These are phyloP conservation scores for Sebastes hubbsi DNA, from an alignment of 2,797 vertebrate genomes.

Conservation along the genomic window DNA sequence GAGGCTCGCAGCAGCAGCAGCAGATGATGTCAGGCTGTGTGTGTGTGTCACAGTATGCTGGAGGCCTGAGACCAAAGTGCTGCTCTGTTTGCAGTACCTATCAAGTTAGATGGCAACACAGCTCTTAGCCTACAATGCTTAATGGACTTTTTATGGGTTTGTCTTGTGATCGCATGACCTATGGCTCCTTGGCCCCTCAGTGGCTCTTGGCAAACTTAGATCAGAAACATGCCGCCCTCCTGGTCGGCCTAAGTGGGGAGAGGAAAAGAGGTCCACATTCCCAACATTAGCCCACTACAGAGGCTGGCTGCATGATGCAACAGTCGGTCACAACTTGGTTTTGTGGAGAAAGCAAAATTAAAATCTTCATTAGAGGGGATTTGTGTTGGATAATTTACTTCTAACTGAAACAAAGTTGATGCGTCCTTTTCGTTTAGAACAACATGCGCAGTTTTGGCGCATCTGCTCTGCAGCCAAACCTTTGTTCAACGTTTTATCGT, in stretches of 20 bases:
- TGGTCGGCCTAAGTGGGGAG: conserved; percentile 15
- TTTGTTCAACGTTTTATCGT: not conserved
- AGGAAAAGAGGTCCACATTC: conserved; percentile 12
- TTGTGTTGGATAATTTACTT: not conserved
- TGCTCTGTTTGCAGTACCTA: conserved; percentile 95
- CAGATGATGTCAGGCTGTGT: conserved; percentile 13
- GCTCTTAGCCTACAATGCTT: conserved; percentile 93
- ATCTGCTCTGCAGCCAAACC: not conserved
- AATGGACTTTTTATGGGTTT: conserved; percentile 99
- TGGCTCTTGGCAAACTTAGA: conserved; percentile 85
- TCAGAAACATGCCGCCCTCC: conserved; percentile 86
- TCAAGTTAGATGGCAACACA: conserved; percentile 95
- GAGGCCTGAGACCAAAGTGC: conserved; percentile 82
- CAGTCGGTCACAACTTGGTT: not conserved
- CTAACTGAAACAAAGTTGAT: not conserved
- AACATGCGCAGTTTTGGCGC: too few relatives aligned
- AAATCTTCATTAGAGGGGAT: not conserved
- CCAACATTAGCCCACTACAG: not conserved
- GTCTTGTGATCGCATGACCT: conserved; percentile 92
- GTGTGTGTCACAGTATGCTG: conserved; percentile 30
- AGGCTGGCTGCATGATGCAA: not conserved
- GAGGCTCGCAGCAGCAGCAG: not conserved
- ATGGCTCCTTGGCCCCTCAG: conserved; percentile 80
- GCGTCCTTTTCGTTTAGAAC: not conserved
- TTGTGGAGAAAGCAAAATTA: not conserved